phyloP scores from a whole-genome alignment of 2,888 invertebrate genomes.

The Drosophila limbata region DNA sequence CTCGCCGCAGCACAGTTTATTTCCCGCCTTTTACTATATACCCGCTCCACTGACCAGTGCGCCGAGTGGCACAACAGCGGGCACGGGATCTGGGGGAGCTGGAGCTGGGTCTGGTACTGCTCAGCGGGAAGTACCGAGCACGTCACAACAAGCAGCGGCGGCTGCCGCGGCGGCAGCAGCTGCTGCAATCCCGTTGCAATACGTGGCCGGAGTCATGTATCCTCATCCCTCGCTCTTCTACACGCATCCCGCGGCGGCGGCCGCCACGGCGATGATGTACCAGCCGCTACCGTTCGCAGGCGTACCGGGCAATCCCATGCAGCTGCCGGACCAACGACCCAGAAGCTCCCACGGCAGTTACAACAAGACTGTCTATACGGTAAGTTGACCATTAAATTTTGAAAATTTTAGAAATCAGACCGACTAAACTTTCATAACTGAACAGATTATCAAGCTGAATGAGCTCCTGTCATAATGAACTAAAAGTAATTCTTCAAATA shows the following conservation, averaged over 20 bases:
- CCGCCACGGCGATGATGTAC: slow-evolving; percentile 87
- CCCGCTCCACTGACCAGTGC: slow-evolving; percentile 79
- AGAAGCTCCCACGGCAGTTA: slow-evolving; percentile 35
- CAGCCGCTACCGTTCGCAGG: slow-evolving; percentile 86
- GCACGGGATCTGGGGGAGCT: neutral
- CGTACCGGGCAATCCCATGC: slow-evolving; percentile 72
- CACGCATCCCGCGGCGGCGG: slow-evolving; percentile 84
- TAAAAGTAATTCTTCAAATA: no score
- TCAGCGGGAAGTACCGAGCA: slow-evolving; percentile 62
- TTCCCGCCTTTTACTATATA: slow-evolving; percentile 87
- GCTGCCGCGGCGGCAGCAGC: slow-evolving; percentile 45
- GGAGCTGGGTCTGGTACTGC: no score
- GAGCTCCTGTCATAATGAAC: no score
- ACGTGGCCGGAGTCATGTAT: slow-evolving; percentile 88
- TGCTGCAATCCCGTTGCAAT: slow-evolving; percentile 86
- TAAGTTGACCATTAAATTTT: slow-evolving; percentile 14
- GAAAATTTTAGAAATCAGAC: no score
- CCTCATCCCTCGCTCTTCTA: slow-evolving; percentile 87
- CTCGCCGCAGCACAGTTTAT: slow-evolving; percentile 83
- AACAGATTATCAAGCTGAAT: no score
- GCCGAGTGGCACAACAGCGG: slow-evolving; percentile 16
- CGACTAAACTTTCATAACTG: no score
- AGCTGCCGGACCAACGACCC: slow-evolving; percentile 57
- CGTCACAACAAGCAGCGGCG: slow-evolving; percentile 62
- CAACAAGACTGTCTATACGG: slow-evolving; percentile 66